A percentile compares a stretch with the other conserved stretches of the same genome.
These are phyloP conservation scores for Ondatra zibethicus DNA, from an alignment of 2,113 vertebrate genomes.

Conservation along the genomic window DNA sequence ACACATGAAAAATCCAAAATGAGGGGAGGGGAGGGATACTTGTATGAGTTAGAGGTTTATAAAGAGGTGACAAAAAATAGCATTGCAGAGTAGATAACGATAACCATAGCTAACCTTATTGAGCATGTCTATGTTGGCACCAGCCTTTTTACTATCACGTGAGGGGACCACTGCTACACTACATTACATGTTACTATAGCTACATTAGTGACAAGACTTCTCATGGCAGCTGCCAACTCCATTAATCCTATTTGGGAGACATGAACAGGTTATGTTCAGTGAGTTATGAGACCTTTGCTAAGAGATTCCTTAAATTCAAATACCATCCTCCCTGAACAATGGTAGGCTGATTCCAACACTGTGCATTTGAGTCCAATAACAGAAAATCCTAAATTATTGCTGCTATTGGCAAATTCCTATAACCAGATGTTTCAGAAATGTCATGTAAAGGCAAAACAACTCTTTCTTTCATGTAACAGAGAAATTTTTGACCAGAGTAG, in stretches of 20 bases:
- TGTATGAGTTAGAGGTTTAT: neutral
- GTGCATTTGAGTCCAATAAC: neutral
- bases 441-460: neutral
- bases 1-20: neutral
- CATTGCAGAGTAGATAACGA: neutral
- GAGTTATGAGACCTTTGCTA: neutral
- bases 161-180: neutral
- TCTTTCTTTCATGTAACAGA: slow-evolving; percentile 2
- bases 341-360: neutral
- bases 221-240: neutral
- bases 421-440: neutral
- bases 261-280: neutral
- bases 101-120: neutral
- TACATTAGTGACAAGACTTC: neutral
- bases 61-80: neutral
- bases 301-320: neutral
- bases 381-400: slow-evolving; percentile 6
- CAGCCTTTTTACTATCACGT: neutral
- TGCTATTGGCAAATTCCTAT: neutral
- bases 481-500: neutral
- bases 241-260: neutral
- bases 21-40: neutral
- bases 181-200: neutral
- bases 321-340: neutral
- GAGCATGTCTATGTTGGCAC: neutral